These are phyloP conservation scores for Orchestia grillus DNA, from an alignment of 1,140 invertebrate species.

Conservation along the genomic window DNA sequence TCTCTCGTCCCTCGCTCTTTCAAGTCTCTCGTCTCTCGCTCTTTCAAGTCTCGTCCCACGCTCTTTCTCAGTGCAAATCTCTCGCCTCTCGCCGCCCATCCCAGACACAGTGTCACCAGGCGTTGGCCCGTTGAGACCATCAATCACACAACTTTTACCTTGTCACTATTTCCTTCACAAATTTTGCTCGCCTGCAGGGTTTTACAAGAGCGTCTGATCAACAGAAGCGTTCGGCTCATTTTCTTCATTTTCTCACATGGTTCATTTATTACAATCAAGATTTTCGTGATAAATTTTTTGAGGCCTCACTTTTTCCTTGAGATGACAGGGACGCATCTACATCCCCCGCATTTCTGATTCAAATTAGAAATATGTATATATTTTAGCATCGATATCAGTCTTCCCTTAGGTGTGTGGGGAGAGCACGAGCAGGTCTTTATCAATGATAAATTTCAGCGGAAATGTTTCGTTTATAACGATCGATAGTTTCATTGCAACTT, in stretches of 20 bases:
- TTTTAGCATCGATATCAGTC: no score
- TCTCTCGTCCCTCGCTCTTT: no score
- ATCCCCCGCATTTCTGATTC: no score
- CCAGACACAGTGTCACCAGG: background rate
- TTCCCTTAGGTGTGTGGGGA: no score
- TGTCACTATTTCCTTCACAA: background rate
- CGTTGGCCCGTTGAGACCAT: background rate
- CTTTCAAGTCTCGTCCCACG: no score
- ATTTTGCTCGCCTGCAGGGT: background rate
- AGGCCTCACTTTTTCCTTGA: background rate
- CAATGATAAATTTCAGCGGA: no score
- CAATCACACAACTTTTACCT: background rate
- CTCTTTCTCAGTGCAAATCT: background rate
- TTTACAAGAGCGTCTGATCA: background rate
- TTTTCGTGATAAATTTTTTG: background rate
- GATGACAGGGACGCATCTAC: background rate
- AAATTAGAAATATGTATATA: no score
- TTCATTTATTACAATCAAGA: background rate
- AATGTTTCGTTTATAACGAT: no score
- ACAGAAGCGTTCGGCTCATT: background rate
- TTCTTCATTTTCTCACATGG: background rate
- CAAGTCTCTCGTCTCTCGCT: no score
- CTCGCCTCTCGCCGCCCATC: no score
- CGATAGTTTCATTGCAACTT: no score
- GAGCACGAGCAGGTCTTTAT: no score